Conservation (phyloP, 2,113 vertebrate species). For the Lophotis ruficrista region DNA sequence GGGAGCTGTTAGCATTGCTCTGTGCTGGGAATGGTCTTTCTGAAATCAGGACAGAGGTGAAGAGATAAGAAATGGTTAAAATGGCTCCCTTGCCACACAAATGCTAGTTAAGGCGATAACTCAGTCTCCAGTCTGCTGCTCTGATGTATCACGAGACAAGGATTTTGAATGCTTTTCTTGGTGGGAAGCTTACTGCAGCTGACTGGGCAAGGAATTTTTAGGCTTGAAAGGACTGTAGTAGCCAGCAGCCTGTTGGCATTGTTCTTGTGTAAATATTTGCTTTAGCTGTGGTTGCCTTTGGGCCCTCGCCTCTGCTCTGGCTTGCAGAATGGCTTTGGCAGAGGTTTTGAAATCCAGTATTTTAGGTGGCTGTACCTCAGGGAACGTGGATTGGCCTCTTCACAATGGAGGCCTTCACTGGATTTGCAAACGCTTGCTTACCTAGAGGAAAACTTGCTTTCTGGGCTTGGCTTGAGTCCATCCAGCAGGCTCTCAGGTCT, state of each 20-base stretch:
- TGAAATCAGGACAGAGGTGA: background rate
- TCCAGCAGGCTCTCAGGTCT: background rate
- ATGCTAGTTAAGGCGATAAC: background rate
- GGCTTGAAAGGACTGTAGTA: background rate
- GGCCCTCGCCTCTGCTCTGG: accelerated
- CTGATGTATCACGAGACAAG: background rate
- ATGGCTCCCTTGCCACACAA: background rate
- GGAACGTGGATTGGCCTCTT: background rate
- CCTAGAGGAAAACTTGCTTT: background rate
- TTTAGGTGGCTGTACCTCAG: background rate
- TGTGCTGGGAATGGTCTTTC: background rate
- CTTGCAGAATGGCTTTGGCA: background rate
- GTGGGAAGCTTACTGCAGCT: background rate
- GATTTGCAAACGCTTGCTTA: background rate
- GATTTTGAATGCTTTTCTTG: background rate
- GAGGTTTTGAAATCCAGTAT: background rate
- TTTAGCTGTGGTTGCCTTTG: background rate
- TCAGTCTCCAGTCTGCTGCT: background rate
- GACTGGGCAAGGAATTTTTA: background rate
- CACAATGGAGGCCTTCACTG: background rate
- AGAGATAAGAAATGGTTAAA: background rate
- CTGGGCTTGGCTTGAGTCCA: background rate
- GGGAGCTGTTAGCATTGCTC: background rate
- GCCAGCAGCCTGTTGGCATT: background rate
- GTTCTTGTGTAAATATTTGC: slow-evolving; percentile 9